These are phyloP conservation scores for Cerceris rybyensis DNA, from an alignment of 2,888 invertebrate genomes.

Conservation along the genomic window DNA sequence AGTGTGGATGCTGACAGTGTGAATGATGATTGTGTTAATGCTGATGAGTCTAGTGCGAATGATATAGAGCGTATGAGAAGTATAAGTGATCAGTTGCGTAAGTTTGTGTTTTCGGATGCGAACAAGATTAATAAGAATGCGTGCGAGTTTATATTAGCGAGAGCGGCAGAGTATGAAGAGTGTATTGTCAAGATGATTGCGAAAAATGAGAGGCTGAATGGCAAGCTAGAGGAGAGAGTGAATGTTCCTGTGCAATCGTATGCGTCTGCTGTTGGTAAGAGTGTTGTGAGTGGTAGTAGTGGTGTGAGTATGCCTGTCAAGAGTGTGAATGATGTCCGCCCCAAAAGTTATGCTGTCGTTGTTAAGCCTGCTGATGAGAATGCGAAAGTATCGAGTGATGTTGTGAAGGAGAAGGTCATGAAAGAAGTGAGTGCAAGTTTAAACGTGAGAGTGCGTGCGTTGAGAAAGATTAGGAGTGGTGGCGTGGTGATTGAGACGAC, in stretches of 20 bases:
- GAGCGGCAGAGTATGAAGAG: no score
- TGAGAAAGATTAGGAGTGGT: no score
- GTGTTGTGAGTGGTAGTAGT: no score
- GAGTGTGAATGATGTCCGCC: not conserved
- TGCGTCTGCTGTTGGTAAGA: no score
- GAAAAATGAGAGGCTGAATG: no score
- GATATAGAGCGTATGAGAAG: not conserved
- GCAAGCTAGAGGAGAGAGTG: not conserved
- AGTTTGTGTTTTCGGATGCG: conserved; percentile 1
- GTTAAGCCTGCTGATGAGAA: not conserved
- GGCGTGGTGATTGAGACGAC: no score
- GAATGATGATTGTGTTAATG: no score
- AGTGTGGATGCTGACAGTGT: not conserved
- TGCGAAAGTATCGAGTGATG: conserved; percentile 6
- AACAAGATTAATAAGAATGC: not conserved
- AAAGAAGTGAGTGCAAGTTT: conserved; percentile 2
- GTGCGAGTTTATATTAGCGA: no score
- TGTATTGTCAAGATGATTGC: no score
- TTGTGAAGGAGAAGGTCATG: not conserved
- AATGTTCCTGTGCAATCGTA: no score
- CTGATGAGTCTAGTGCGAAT: no score
- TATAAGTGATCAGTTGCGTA: not conserved
- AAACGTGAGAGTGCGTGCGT: no score
- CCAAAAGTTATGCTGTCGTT: not conserved
- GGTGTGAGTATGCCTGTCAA: not conserved